Evolutionary conservation across 2,113 vertebrate species (phyloP).

Genomic region (Vulpes lagopus): DNA sequence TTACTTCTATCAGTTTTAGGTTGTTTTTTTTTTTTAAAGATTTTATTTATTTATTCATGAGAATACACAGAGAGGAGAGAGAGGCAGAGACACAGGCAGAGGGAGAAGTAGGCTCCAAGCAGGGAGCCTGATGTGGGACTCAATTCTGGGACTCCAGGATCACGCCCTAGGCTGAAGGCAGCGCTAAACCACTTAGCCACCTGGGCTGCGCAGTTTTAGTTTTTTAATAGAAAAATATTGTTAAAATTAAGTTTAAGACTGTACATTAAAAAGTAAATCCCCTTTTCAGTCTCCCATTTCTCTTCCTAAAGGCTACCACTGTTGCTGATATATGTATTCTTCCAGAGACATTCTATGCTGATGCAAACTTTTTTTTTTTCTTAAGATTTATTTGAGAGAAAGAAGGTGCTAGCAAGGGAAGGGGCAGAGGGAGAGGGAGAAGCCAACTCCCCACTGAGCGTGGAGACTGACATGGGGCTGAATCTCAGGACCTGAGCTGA

Average conservation of each 20-base stretch:
- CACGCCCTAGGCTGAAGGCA: too few relatives aligned
- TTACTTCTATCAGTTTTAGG: background rate
- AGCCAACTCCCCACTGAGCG: too few relatives aligned
- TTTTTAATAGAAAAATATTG: slow-evolving; percentile 21
- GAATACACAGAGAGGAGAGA: too few relatives aligned
- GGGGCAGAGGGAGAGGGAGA: background rate
- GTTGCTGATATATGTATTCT: background rate
- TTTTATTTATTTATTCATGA: too few relatives aligned
- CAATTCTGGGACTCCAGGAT: too few relatives aligned
- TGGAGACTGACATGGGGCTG: background rate
- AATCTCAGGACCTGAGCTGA: background rate
- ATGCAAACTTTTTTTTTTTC: background rate
- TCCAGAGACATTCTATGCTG: background rate
- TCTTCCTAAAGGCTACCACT: background rate
- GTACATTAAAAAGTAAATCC: background rate
- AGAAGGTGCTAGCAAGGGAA: too few relatives aligned
- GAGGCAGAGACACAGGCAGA: too few relatives aligned
- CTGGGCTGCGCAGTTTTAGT: background rate
- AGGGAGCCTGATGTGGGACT: too few relatives aligned
- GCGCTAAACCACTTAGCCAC: too few relatives aligned
- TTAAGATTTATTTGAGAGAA: background rate
- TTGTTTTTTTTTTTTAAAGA: background rate
- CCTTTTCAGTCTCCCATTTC: background rate
- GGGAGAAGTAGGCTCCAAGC: too few relatives aligned
- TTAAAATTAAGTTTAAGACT: slow-evolving; percentile 27